Percentiles rank a stretch among this genome's conserved stretches.
Evolutionary conservation across 1,140 invertebrate species (phyloP).

Genomic region (Ladona fulva): DNA sequence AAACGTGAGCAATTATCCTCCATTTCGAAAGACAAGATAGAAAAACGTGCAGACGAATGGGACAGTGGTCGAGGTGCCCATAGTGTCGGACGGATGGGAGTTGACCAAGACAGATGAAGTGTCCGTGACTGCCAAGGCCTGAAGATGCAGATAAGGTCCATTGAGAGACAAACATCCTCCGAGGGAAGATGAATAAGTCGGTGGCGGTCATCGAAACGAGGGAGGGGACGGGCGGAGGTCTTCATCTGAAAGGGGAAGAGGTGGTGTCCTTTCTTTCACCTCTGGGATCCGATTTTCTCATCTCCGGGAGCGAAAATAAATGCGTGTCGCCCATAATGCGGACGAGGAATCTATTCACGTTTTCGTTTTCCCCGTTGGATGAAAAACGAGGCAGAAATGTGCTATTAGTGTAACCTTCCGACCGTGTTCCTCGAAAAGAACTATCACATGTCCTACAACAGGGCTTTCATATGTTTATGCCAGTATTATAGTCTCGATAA

Average conservation of each 20-base stretch:
- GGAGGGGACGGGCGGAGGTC: background rate
- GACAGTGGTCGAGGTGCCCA: too few species aligned
- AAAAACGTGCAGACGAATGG: too few species aligned
- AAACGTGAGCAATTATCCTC: too few species aligned
- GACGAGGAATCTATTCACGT: too few species aligned
- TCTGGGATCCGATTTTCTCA: background rate
- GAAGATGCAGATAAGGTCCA: background rate
- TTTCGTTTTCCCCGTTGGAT: too few species aligned
- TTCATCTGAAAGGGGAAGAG: background rate
- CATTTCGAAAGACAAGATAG: too few species aligned
- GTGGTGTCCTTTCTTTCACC: background rate
- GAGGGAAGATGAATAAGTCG: background rate
- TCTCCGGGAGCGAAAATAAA: background rate
- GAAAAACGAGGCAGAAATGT: too few species aligned
- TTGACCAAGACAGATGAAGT: slow-evolving; percentile 1
- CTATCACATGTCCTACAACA: too few species aligned
- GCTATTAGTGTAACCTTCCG: too few species aligned
- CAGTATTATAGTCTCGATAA: too few species aligned
- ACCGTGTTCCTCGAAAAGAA: too few species aligned
- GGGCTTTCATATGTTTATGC: too few species aligned
- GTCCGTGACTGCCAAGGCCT: background rate
- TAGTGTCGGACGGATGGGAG: background rate
- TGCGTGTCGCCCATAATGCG: background rate
- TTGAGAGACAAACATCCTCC: background rate
- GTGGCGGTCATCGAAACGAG: background rate